A percentile compares a stretch with the other conserved stretches of the same genome.
Evolutionary conservation across 2,113 vertebrate species (phyloP).

Genomic region (Cettia cetti): DNA sequence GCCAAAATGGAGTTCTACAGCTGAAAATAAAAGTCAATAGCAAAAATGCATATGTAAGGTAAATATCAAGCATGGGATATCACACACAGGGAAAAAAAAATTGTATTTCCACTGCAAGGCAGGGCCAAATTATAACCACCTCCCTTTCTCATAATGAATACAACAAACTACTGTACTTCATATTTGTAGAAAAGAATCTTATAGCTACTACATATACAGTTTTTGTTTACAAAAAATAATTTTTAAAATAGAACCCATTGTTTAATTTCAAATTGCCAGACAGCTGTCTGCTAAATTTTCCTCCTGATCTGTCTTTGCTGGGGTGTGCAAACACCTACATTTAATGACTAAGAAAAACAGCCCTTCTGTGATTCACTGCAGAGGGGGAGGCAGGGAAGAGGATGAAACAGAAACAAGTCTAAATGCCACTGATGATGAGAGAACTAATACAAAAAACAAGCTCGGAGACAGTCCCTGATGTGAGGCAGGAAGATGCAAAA

Average conservation of each 20-base stretch:
- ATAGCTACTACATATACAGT: not conserved
- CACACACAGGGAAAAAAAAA: not conserved
- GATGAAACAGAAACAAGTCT: not conserved
- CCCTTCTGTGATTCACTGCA: not conserved
- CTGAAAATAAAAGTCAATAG: not conserved
- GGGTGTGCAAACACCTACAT: constrained; percentile 34
- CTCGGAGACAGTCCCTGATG: not conserved
- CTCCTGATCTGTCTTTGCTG: not conserved
- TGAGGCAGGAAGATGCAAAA: not conserved
- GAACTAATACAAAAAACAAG: not conserved
- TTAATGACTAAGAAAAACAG: constrained; percentile 47
- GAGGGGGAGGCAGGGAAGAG: not conserved
- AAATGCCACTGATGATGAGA: constrained; percentile 33
- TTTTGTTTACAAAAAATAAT: not conserved
- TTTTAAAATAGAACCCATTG: not conserved
- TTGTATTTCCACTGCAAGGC: not conserved
- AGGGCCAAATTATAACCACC: not conserved
- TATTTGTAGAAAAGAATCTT: not conserved
- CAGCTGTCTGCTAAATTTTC: constrained; percentile 31
- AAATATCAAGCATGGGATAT: not conserved
- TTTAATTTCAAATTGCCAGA: constrained; percentile 31
- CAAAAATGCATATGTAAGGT: not conserved
- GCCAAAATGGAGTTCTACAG: not conserved
- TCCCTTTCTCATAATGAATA: not conserved
- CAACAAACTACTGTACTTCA: not conserved